Percentiles rank a stretch among this genome's conserved stretches.
Evolutionary conservation across 1,140 invertebrate species (phyloP).

Genomic region (Theocolax elegans): DNA sequence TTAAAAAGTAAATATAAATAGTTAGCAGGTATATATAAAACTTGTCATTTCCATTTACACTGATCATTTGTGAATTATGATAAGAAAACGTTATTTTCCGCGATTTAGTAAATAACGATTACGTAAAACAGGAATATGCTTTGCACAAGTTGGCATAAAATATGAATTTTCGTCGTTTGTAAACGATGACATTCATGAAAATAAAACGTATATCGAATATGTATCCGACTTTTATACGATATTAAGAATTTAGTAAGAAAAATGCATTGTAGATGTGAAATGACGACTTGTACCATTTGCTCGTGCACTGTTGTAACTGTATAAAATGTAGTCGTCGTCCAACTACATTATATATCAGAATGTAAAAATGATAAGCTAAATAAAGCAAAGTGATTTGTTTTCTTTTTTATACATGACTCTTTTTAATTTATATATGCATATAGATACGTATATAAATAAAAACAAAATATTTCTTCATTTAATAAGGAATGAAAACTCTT

Average conservation of each 20-base stretch:
- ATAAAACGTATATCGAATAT: constrained; percentile 1
- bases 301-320: constrained; percentile 43
- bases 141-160: constrained; percentile 1
- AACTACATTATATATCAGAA: constrained; percentile 33
- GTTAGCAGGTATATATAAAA: constrained; percentile 31
- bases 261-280: constrained; percentile 37
- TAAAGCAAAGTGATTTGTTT: constrained; percentile 36
- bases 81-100: constrained; percentile 22
- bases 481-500: constrained; percentile 30
- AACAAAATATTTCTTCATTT: constrained; percentile 34
- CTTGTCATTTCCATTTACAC: constrained; percentile 33
- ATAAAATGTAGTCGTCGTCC: constrained; percentile 34
- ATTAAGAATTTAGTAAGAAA: constrained; percentile 29
- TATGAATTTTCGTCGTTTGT: constrained; percentile 34
- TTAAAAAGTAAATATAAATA: constrained; percentile 22
- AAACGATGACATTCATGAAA: constrained; percentile 11
- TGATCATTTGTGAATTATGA: constrained; percentile 7
- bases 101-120: constrained; percentile 20
- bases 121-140: constrained; percentile 2
- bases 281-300: constrained; percentile 39
- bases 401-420: constrained; percentile 39
- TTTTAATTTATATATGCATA: constrained; percentile 23
- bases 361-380: constrained; percentile 38
- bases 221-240: constrained; percentile 41
- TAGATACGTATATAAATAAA: constrained; percentile 9